Conservation (phyloP, 2,113 vertebrate species). For the Hemichromis elongatus region DNA sequence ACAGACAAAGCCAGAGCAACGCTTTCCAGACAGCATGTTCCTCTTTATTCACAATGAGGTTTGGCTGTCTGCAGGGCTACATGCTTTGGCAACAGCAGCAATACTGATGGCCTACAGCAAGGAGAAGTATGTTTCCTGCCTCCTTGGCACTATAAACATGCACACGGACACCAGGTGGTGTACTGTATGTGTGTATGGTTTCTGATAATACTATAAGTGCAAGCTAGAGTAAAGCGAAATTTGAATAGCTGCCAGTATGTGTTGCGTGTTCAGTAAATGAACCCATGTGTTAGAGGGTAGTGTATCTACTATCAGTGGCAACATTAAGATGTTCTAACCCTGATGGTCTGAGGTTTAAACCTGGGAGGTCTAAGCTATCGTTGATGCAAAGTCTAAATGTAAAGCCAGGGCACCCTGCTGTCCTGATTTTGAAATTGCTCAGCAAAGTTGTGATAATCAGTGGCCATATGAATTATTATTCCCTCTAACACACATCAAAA, state of each 20-base stretch:
- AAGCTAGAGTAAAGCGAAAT: background rate
- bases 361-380: background rate
- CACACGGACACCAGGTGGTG: constrained; percentile 41
- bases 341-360: background rate
- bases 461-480: background rate
- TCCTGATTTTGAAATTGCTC: too few relatives aligned
- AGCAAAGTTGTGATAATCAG: background rate
- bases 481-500: background rate
- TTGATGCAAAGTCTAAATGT: background rate
- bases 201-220: background rate
- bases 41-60: constrained; percentile 37
- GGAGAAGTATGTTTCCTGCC: constrained; percentile 13
- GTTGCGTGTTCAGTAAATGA: background rate
- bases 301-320: background rate
- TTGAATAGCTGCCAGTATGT: background rate
- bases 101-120: constrained; percentile 29
- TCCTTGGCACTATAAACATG: constrained; percentile 7
- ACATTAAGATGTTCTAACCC: background rate
- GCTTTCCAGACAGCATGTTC: constrained; percentile 51
- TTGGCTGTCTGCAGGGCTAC: constrained; percentile 31
- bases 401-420: background rate
- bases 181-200: background rate
- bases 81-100: constrained; percentile 37
- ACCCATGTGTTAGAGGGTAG: background rate
- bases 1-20: constrained; percentile 41